phyloP scores from a whole-genome alignment of 2,888 invertebrate genomes.

The Cheilosia soror region DNA sequence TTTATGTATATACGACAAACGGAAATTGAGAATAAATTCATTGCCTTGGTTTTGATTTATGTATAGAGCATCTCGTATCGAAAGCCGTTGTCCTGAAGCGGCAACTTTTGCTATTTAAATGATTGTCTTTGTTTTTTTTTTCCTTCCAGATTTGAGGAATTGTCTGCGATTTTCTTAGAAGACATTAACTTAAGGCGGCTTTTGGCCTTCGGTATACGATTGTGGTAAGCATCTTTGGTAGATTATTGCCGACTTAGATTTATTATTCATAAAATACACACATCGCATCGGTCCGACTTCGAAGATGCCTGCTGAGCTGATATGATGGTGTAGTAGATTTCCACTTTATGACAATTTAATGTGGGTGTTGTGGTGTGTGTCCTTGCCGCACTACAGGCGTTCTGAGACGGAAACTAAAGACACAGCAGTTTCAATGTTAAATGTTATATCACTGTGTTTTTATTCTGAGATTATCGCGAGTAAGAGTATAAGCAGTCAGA shows the following conservation, averaged over 20 bases:
- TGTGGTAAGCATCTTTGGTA: conserved; percentile 1
- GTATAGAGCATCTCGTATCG: background rate
- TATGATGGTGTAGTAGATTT: no score
- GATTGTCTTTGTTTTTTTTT: conserved; percentile 9
- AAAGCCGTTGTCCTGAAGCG: no score
- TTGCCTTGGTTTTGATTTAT: conserved; percentile 35
- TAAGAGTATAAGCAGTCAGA: no score
- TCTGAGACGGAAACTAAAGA: conserved; percentile 33
- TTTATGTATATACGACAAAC: background rate
- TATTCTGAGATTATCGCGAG: background rate
- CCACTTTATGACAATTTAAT: conserved; percentile 7
- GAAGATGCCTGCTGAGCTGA: background rate
- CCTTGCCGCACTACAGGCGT: conserved; percentile 5
- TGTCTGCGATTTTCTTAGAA: conserved; percentile 12
- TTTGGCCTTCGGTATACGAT: background rate
- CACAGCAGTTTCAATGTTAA: conserved; percentile 24
- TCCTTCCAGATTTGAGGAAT: conserved; percentile 9
- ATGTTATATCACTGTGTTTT: conserved; percentile 1
- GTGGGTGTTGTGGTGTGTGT: background rate
- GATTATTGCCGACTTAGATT: conserved; percentile 15
- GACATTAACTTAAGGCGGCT: background rate
- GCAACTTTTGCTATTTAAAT: conserved; percentile 28
- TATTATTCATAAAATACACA: conserved; percentile 47
- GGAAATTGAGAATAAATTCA: conserved; percentile 16
- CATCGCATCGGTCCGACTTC: background rate